Evolutionary conservation across 2,888 invertebrate species (phyloP).

Genomic region (Stenodera caucasica): DNA sequence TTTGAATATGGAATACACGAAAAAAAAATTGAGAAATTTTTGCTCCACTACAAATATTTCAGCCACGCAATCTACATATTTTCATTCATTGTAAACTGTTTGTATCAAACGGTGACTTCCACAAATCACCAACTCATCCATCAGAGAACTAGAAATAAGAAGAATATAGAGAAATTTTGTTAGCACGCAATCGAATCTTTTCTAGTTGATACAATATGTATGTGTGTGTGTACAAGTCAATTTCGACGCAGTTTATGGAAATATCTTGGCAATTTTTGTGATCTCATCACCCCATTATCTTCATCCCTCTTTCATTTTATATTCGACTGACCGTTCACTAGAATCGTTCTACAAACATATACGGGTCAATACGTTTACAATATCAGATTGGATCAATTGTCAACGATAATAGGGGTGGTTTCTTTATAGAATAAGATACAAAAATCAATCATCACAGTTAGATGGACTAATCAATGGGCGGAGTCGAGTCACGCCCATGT

Average conservation of each 20-base stretch:
- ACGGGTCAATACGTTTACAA: slow-evolving; percentile 37
- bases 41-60: slow-evolving; percentile 4
- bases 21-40: slow-evolving; percentile 4
- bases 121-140: slow-evolving; percentile 32
- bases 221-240: slow-evolving; percentile 45
- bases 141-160: slow-evolving; percentile 11
- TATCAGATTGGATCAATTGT: slow-evolving; percentile 17
- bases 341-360: not conserved
- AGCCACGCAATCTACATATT: slow-evolving; percentile 34
- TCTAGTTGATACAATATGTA: not conserved
- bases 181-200: slow-evolving; percentile 34
- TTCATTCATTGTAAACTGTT: slow-evolving; percentile 32
- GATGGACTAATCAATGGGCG: no score
- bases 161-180: slow-evolving; percentile 3
- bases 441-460: no score
- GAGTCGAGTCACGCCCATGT: no score
- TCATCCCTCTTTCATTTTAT: not conserved
- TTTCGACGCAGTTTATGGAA: slow-evolving; percentile 47
- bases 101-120: slow-evolving; percentile 39
- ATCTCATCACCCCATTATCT: slow-evolving; percentile 27
- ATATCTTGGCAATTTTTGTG: slow-evolving; percentile 37
- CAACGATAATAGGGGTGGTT: not conserved
- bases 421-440: no score
- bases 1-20: no score
- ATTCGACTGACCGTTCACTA: slow-evolving; percentile 30